Base-by-base conservation (phyloP, 2,888 invertebrate genomes). In the Rhagonycha lutea region DNA sequence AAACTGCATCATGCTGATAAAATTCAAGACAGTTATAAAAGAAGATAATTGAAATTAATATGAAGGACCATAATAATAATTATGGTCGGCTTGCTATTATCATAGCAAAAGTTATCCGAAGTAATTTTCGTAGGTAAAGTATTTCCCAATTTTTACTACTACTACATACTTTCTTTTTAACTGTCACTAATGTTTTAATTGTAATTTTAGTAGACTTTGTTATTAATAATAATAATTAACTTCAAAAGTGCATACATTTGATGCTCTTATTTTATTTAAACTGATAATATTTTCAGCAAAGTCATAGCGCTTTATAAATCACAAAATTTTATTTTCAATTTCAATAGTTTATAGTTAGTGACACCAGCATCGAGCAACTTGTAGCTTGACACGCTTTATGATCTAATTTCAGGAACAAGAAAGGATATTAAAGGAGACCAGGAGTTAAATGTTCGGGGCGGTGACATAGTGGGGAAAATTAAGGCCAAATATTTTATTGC, bases 131-230 rank as follows among this genome's bases (percentile, higher is more conserved):
- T 74, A 74, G 74, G 74, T 74, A 74, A 74, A 74, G 74, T 74
- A 74, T 74, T 74, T 67, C 70, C 74, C 74, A 70, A 70, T 60
- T 74, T 70, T 70, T 74, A 61, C 67, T 74, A 74, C 60, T 61
- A 14, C 14, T 73, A 69, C 18, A 18, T 68, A 18, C 24, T 71
- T 24, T 65, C 63, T 65, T 65, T 65, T 65, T 65, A 65, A 65
- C 63, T 65, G 26, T 65, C 63, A 24, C 26, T 65, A 24, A 24
- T n/a, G n/a, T 65, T 65, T 62, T 62, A 62, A 62, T 62, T 62
- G 23, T 62, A 23, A 23, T 62, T 62, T 62, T 62, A 62, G 23
- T 47, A 65, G 23, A 24, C 26, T 65, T 65, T 65, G 63, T 65
- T 14, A 24, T 65, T 65, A 62, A 62, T 62, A 47, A 12, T 61